Conservation (phyloP, 2,797 vertebrate genomes). For the Sebastes nivosus region DNA sequence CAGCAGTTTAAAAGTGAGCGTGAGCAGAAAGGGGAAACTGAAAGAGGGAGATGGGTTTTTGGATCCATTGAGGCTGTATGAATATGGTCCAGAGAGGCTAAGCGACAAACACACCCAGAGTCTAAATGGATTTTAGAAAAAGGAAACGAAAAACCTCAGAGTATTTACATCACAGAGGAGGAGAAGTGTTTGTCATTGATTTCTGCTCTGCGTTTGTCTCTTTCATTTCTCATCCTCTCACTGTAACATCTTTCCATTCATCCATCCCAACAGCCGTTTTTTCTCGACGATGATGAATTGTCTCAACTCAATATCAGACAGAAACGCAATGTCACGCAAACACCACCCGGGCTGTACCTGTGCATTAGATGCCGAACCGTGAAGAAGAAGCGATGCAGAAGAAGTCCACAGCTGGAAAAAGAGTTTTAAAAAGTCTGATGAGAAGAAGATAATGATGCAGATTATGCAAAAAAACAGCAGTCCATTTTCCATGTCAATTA, state of each 20-base stretch:
- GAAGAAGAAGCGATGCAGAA: conserved; percentile 16
- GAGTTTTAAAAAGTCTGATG: neutral
- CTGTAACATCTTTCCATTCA: conserved; percentile 33
- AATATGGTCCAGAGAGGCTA: conserved; percentile 75
- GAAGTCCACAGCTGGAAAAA: neutral
- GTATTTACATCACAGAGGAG: conserved; percentile 79
- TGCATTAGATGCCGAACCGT: neutral
- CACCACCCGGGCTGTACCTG: conserved; percentile 15
- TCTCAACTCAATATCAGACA: conserved; percentile 44
- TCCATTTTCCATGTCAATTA: conserved; percentile 42
- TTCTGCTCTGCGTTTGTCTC: conserved; percentile 35
- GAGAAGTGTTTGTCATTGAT: conserved; percentile 39
- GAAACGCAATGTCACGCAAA: neutral
- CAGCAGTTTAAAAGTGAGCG: conserved; percentile 22
- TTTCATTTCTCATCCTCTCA: conserved; percentile 24
- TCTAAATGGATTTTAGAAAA: conserved; percentile 69
- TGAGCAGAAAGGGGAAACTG: neutral
- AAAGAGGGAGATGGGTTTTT: conserved; percentile 17
- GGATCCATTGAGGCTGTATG: conserved; percentile 65
- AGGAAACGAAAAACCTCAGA: conserved; percentile 47
- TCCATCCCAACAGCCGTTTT: conserved; percentile 32
- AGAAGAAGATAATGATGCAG: conserved; percentile 6
- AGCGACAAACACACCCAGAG: conserved; percentile 83
- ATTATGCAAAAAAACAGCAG: conserved; percentile 1
- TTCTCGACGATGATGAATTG: conserved; percentile 41